Conservation (phyloP, 2,888 invertebrate genomes). For the Latrodectus elegans region DNA sequence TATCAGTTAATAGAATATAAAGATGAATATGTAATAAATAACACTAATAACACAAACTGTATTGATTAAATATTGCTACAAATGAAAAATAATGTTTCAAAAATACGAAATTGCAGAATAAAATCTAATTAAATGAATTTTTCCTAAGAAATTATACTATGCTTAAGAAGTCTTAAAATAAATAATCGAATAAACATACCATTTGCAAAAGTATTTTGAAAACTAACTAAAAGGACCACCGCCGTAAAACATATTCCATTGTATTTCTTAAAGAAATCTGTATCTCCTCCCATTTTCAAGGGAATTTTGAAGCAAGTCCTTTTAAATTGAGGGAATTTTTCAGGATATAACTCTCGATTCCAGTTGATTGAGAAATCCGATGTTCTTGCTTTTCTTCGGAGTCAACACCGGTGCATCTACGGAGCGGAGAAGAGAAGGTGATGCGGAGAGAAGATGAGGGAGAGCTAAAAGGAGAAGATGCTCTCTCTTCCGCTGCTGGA, state of each 20-base stretch:
- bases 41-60: no score
- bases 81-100: no score
- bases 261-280: constrained; percentile 16
- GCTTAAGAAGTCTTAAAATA: background rate
- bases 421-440: constrained; percentile 1
- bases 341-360: background rate
- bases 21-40: no score
- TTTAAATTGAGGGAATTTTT: background rate
- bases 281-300: background rate
- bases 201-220: constrained; percentile 40
- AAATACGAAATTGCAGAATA: no score
- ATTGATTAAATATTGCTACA: no score
- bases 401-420: background rate
- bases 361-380: background rate
- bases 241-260: constrained; percentile 41
- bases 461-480: constrained; percentile 43
- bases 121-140: no score
- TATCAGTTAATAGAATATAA: no score
- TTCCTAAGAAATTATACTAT: no score
- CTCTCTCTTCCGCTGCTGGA: constrained; percentile 27
- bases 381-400: background rate
- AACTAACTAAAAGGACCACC: constrained; percentile 19
- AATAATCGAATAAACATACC: constrained; percentile 26
- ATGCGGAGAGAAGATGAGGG: constrained; percentile 2
- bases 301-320: background rate